A percentile compares a stretch with the other conserved stretches of the same genome.
These are phyloP conservation scores for Margarornis squamiger DNA, from an alignment of 2,797 vertebrate species.

Conservation along the genomic window DNA sequence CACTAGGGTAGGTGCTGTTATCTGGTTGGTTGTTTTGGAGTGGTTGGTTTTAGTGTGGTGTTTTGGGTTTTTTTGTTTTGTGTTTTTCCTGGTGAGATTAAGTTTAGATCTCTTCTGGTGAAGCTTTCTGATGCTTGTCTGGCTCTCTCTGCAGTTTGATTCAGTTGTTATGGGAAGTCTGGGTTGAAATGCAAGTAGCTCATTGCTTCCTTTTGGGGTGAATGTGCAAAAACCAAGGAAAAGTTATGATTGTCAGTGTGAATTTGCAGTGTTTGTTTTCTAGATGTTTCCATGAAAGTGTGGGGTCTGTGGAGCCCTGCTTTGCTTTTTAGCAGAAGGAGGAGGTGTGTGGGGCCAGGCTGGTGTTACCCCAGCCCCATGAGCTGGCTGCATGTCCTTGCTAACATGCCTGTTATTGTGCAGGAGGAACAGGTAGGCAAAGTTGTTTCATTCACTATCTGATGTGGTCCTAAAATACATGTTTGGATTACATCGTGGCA, in stretches of 20 bases:
- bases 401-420: accelerated
- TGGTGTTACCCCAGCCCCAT: background rate
- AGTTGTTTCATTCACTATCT: accelerated
- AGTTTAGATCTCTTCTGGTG: background rate
- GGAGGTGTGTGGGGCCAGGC: background rate
- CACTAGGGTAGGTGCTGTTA: background rate
- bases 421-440: background rate
- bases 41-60: background rate
- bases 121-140: background rate
- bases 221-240: background rate
- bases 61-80: background rate
- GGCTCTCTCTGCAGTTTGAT: background rate
- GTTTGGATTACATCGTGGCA: background rate
- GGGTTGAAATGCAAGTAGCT: background rate
- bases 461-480: background rate
- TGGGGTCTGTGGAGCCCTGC: background rate
- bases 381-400: background rate
- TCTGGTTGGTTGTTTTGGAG: background rate
- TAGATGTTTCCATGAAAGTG: background rate
- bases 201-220: background rate
- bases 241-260: background rate
- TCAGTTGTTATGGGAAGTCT: background rate
- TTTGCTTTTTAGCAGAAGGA: background rate
- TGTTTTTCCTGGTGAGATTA: background rate
- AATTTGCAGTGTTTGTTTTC: background rate